phyloP scores from a whole-genome alignment of 2,113 vertebrate genomes.

The Tympanuchus pallidicinctus region DNA sequence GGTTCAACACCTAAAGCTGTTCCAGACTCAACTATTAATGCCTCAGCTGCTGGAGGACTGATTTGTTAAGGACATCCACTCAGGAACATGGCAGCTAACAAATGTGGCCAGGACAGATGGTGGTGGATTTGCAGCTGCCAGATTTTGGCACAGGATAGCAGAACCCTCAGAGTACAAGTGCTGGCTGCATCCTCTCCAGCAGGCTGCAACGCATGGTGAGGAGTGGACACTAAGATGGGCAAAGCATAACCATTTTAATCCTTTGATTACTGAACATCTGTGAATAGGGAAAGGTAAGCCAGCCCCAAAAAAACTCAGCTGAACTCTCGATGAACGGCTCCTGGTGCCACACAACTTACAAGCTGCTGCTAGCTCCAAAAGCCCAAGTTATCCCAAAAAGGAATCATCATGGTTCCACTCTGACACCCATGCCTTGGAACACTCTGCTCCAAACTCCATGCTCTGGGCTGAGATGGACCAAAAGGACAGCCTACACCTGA shows the following conservation, averaged over 20 bases:
- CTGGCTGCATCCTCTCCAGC: accelerated
- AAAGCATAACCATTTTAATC: background rate
- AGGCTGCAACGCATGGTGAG: accelerated
- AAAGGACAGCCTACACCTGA: background rate
- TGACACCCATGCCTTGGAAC: background rate
- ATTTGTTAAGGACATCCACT: accelerated
- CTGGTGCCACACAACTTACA: background rate
- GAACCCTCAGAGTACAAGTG: accelerated
- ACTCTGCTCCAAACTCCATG: accelerated
- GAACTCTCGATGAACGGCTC: background rate
- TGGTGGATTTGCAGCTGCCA: background rate
- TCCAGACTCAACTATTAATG: background rate
- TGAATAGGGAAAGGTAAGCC: background rate
- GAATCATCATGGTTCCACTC: accelerated
- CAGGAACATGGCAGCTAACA: background rate
- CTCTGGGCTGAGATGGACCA: background rate
- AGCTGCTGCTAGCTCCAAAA: background rate
- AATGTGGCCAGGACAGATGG: accelerated
- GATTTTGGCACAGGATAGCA: background rate
- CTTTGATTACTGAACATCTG: accelerated
- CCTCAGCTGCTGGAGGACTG: background rate
- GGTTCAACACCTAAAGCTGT: background rate
- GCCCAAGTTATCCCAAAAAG: background rate
- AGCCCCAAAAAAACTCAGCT: background rate
- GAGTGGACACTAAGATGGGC: background rate